A percentile compares a stretch with the other conserved stretches of the same genome.
Conservation (phyloP, 2,113 vertebrate genomes). For the Seriola aureovittata region DNA sequence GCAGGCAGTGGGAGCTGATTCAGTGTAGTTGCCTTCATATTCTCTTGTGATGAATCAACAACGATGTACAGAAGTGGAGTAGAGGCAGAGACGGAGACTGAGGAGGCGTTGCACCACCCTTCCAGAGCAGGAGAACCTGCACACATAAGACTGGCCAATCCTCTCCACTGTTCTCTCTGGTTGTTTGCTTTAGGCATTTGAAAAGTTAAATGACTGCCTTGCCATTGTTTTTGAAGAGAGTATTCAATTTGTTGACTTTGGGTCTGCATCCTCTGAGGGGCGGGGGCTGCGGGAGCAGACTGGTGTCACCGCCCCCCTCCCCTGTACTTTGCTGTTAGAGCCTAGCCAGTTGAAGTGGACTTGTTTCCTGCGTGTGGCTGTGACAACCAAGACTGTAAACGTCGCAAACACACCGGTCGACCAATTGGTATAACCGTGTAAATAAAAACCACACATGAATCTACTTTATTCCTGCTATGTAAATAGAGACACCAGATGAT, state of each 20-base stretch:
- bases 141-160: constrained; percentile 60
- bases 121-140: constrained; percentile 55
- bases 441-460: constrained; percentile 82
- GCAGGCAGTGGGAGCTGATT: constrained; percentile 76
- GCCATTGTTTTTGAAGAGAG: constrained; percentile 73
- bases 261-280: constrained; percentile 60
- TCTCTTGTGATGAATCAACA: constrained; percentile 72
- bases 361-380: constrained; percentile 67
- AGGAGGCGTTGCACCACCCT: constrained; percentile 54
- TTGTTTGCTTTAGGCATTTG: constrained; percentile 76
- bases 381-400: constrained; percentile 73
- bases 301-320: constrained; percentile 21
- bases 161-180: constrained; percentile 62
- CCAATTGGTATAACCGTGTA: constrained; percentile 80
- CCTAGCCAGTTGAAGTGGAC: constrained; percentile 76
- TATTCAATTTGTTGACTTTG: constrained; percentile 73
- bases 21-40: constrained; percentile 84
- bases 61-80: constrained; percentile 74
- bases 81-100: constrained; percentile 68
- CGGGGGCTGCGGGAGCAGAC: constrained; percentile 54
- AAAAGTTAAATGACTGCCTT: constrained; percentile 77
- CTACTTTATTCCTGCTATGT: constrained; percentile 86
- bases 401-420: constrained; percentile 59
- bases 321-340: constrained; percentile 75
- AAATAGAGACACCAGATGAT: constrained; percentile 86